Evolutionary conservation across 1,140 invertebrate genomes (phyloP).

Genomic region (Cephus cinctus): DNA sequence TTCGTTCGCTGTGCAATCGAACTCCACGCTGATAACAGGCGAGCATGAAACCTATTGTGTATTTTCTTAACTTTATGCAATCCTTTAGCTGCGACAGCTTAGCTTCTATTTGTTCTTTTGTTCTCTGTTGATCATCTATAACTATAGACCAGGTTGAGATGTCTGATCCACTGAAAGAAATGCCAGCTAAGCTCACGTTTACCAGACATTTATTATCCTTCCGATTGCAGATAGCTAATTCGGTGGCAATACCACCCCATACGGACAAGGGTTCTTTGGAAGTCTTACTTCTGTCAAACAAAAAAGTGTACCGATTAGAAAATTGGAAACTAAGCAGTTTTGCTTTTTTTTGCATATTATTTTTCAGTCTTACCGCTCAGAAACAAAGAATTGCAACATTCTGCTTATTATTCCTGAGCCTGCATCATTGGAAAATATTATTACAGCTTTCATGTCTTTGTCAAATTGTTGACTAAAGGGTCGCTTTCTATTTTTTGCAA

Average conservation of each 20-base stretch:
- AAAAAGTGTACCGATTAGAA: constrained; percentile 8
- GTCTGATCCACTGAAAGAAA: constrained; percentile 34
- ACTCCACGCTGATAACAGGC: constrained; percentile 59
- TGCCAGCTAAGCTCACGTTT: constrained; percentile 10
- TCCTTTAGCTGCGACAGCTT: constrained; percentile 30
- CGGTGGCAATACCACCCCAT: constrained; percentile 37
- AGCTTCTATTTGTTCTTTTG: constrained; percentile 26
- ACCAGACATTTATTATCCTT: constrained; percentile 11
- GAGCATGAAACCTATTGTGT: constrained; percentile 61
- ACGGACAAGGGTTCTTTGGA: constrained; percentile 23
- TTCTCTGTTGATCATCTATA: constrained; percentile 23
- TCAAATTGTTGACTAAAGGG: too few species aligned
- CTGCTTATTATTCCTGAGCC: constrained; percentile 7
- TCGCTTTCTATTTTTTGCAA: too few species aligned
- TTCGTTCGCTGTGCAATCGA: constrained; percentile 38
- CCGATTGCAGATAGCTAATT: constrained; percentile 24
- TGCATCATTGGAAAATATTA: constrained; percentile 17
- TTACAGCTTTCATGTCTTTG: too few species aligned
- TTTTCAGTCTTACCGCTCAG: constrained; percentile 3
- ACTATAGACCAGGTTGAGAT: constrained; percentile 44
- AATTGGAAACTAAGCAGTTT: neutral
- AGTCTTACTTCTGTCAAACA: constrained; percentile 19
- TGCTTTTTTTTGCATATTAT: constrained; percentile 1
- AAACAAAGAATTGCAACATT: neutral
- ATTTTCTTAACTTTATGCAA: constrained; percentile 37